phyloP scores from a whole-genome alignment of 1,140 invertebrate species.

The Drosophila athabasca region DNA sequence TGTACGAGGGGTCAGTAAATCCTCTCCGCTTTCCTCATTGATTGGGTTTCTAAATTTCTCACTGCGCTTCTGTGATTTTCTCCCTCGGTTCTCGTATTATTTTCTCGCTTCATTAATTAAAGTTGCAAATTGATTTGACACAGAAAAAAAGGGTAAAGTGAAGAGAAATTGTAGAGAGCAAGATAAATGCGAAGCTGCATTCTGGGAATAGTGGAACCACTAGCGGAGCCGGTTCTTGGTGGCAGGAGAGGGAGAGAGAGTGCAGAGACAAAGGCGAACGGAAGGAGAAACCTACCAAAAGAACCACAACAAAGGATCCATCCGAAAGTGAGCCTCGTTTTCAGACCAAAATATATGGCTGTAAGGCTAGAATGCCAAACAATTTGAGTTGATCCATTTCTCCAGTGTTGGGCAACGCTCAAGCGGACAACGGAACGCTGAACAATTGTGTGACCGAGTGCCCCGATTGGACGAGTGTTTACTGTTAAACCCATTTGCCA shows the following conservation, averaged over 20 bases:
- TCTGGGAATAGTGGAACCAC: no score
- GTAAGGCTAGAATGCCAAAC: no score
- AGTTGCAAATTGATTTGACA: conserved; percentile 68
- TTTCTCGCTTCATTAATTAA: conserved; percentile 64
- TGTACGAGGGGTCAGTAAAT: no score
- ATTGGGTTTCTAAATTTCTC: conserved; percentile 29
- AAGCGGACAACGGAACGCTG: not conserved
- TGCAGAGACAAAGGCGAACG: no score
- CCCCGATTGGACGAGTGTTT: conserved; percentile 17
- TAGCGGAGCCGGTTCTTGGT: no score
- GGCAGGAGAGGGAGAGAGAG: no score
- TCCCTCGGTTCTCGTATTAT: not conserved
- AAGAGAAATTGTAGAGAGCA: not conserved
- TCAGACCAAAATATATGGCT: no score
- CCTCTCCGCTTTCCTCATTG: conserved; percentile 5
- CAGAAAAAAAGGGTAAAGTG: conserved; percentile 20
- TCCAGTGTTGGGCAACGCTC: no score
- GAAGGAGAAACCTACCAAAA: no score
- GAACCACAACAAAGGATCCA: no score
- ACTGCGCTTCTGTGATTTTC: conserved; percentile 42
- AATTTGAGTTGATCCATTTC: no score
- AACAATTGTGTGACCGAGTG: conserved; percentile 15
- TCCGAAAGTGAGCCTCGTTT: no score
- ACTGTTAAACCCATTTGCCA: conserved; percentile 24
- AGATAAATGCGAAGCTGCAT: conserved; percentile 1